A percentile compares a stretch with the other conserved stretches of the same genome.
Conservation (phyloP, 2,113 vertebrate species). For the Cyprinodon tularosa region DNA sequence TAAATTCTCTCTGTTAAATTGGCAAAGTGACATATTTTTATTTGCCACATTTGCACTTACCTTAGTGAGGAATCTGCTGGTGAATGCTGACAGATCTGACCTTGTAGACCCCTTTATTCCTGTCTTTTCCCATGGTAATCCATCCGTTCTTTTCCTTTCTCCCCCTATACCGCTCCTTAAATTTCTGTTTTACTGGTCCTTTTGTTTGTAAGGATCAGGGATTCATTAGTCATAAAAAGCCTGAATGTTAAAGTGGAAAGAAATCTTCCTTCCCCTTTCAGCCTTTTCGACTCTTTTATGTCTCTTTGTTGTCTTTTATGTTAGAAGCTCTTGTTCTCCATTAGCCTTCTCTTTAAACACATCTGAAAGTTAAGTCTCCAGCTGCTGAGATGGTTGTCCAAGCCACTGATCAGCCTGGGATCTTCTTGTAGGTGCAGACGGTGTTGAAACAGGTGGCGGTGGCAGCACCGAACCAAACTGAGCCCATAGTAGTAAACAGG, state of each 20-base stretch:
- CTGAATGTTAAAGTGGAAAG: constrained; percentile 43
- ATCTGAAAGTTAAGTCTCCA: neutral
- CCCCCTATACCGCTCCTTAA: neutral
- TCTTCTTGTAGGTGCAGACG: constrained; percentile 79
- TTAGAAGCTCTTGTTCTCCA: constrained; percentile 15
- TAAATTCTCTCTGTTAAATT: constrained; percentile 14
- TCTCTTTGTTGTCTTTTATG: constrained; percentile 29
- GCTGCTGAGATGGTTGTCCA: constrained; percentile 3
- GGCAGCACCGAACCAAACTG: constrained; percentile 63
- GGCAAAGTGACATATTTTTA: constrained; percentile 17
- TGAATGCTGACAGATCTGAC: constrained; percentile 11
- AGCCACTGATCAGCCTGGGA: neutral
- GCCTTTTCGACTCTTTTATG: constrained; percentile 14
- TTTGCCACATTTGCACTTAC: constrained; percentile 33
- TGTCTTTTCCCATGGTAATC: neutral
- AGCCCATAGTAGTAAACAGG: constrained; percentile 66
- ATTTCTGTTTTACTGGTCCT: constrained; percentile 31
- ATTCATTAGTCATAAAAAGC: constrained; percentile 48
- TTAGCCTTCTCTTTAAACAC: constrained; percentile 34
- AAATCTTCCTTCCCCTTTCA: constrained; percentile 37
- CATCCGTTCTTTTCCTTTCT: neutral
- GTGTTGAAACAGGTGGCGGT: constrained; percentile 77
- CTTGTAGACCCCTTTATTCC: neutral
- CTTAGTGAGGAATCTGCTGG: constrained; percentile 21
- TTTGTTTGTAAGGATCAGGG: constrained; percentile 48